Percentiles rank a stretch among this genome's conserved stretches.
These are phyloP conservation scores for Lasioglossum pauxillum DNA, from an alignment of 2,888 invertebrate species.

Conservation along the genomic window DNA sequence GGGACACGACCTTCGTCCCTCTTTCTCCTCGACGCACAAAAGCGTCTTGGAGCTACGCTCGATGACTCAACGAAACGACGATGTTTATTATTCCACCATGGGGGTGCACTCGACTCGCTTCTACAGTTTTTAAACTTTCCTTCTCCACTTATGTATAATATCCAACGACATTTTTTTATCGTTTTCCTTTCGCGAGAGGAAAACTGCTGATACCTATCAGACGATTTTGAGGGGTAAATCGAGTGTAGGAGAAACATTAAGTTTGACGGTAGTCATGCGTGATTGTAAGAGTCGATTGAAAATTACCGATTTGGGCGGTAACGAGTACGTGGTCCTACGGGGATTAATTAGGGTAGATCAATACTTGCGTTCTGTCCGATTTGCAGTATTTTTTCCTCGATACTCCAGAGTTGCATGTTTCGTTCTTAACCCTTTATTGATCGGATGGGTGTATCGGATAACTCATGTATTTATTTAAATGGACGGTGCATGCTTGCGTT, in stretches of 20 bases:
- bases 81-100: slow-evolving; percentile 48
- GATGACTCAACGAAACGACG: slow-evolving; percentile 60
- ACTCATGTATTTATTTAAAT: not conserved
- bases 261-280: not conserved
- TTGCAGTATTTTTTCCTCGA: not conserved
- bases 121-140: slow-evolving; percentile 11
- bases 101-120: slow-evolving; percentile 49
- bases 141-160: not conserved
- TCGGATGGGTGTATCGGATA: not conserved
- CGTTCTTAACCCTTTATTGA: not conserved
- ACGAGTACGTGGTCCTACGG: not conserved
- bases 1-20: slow-evolving; percentile 46
- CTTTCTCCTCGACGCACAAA: slow-evolving; percentile 54
- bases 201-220: not conserved
- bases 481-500: not conserved
- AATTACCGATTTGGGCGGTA: not conserved
- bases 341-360: slow-evolving; percentile 2
- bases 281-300: not conserved
- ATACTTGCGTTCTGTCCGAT: not conserved
- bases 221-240: not conserved
- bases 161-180: slow-evolving; percentile 31
- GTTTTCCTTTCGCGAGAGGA: slow-evolving; percentile 2
- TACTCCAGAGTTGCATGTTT: not conserved
- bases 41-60: slow-evolving; percentile 56
- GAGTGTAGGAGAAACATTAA: not conserved